Evolutionary conservation across 2,797 vertebrate species (phyloP), one percentile per base, ranked within the genome.

Genomic region (Falco berigora): DNA sequence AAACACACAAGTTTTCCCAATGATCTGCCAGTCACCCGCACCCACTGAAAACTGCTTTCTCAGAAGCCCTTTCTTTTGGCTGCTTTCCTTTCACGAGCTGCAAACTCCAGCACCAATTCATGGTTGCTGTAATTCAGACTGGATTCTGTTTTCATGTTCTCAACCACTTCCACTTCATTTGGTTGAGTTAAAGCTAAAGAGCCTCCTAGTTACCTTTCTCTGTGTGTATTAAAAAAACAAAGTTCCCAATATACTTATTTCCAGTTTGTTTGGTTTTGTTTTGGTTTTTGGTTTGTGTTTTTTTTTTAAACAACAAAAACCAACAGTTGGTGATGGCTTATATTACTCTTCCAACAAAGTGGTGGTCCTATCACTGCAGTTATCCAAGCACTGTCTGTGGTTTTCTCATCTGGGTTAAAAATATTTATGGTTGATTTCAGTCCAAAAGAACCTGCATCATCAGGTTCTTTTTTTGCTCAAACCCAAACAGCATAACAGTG

Each of bases 91-190:
- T 40, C 16, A 8, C 2, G 21, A 61, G 23, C 40, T 55, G 34
- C 1, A 2, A 61, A 55, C 23, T 38, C 21, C 22, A 21, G 19
- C 4, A 2, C 19, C 4, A 1, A 16, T 49, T 77, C 8, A 12
- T 14, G 38, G 21, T 34, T 69, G 24, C 44, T 23, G 2, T 34
- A 4, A 7, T 68, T 46, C 36, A 36, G 8, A 46, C 7, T 22
- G 4, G 2, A 34, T 74, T 85, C 14, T 15, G 23, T 38, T 81
- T 44, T 71, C 36, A 10, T 55, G 8, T 66, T 72, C 36, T 81
- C 40, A 55, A 38, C 12, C 10, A 2, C 30, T 84, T 74, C 13
- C 5, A 30, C 34, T 55, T 79, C 13, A 9, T 79, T 63, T 74
- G 13, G 12, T 44, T 53, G 42, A n/a, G 24, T 44, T 71, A 49